Evolutionary conservation across 2,113 vertebrate genomes (phyloP).

Genomic region (Benitochromis conjunctus): DNA sequence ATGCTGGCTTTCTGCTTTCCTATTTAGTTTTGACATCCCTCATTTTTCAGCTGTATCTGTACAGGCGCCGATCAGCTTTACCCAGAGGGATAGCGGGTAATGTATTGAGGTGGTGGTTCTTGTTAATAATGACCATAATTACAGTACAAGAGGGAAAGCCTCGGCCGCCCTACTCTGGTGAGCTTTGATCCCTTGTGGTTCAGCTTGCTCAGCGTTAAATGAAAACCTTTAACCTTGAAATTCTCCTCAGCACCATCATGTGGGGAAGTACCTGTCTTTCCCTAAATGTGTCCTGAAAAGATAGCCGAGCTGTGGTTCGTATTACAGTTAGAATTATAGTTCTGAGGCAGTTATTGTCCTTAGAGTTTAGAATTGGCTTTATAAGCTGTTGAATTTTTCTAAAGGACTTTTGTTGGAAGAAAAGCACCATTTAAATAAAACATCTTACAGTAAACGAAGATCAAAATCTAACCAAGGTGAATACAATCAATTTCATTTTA

Average conservation of each 20-base stretch:
- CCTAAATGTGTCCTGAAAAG: not conserved
- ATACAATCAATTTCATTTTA: not conserved
- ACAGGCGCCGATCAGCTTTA: not conserved
- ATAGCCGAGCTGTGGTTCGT: not conserved
- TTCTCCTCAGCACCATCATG: not conserved
- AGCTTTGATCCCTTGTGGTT: slow-evolving; percentile 39
- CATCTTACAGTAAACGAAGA: not conserved
- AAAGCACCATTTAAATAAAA: not conserved
- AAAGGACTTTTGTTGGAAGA: not conserved
- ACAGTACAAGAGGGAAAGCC: slow-evolving; percentile 9
- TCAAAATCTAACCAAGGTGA: not conserved
- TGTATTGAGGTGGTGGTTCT: slow-evolving; percentile 37
- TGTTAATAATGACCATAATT: slow-evolving; percentile 60
- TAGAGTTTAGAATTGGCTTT: not conserved
- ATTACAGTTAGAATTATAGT: not conserved
- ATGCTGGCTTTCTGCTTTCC: not conserved
- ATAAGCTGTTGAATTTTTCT: not conserved
- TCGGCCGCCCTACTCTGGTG: not conserved
- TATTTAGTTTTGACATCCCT: not conserved
- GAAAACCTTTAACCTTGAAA: slow-evolving; percentile 1
- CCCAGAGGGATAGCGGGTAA: slow-evolving; percentile 24
- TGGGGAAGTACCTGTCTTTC: not conserved
- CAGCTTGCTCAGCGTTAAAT: slow-evolving; percentile 14
- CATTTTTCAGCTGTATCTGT: not conserved
- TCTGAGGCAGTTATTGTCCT: not conserved